A percentile compares a stretch with the other conserved stretches of the same genome.
phyloP scores from a whole-genome alignment of 2,797 vertebrate genomes.

The Brachyalestes nurse region DNA sequence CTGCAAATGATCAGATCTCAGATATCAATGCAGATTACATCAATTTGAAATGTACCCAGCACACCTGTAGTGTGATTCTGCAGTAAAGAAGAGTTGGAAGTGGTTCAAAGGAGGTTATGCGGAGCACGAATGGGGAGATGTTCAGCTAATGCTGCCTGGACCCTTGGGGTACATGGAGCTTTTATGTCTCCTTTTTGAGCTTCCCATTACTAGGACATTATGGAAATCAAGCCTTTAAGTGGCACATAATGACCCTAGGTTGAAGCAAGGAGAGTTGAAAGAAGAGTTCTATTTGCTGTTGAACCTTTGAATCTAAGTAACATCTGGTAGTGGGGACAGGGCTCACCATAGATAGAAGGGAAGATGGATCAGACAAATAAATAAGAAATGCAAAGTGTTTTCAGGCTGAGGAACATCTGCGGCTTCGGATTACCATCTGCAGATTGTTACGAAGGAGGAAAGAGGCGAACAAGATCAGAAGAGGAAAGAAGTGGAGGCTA shows the following conservation, averaged over 20 bases:
- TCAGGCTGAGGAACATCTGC: conserved; percentile 30
- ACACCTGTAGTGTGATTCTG: conserved; percentile 62
- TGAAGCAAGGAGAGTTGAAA: conserved; percentile 1
- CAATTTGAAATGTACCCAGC: conserved; percentile 38
- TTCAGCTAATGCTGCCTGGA: conserved; percentile 29
- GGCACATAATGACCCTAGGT: conserved; percentile 17
- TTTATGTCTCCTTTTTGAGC: conserved; percentile 46
- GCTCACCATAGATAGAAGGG: conserved; percentile 30
- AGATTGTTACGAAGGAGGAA: conserved; percentile 24
- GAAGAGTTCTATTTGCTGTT: conserved; percentile 20
- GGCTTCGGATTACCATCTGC: conserved; percentile 47
- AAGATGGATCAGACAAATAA: conserved; percentile 25
- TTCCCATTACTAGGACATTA: conserved; percentile 31
- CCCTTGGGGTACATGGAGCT: conserved; percentile 56
- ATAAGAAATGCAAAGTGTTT: conserved; percentile 34
- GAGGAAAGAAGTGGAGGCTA: conserved; percentile 1
- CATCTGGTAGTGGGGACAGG: conserved; percentile 51
- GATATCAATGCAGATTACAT: conserved; percentile 51
- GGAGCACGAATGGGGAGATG: not conserved
- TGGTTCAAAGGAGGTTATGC: conserved; percentile 26
- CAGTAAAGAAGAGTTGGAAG: conserved; percentile 9
- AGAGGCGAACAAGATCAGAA: conserved; percentile 14
- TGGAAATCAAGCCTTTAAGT: conserved; percentile 33
- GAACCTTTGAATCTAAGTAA: conserved; percentile 49
- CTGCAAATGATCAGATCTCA: conserved; percentile 55